phyloP scores from a whole-genome alignment of 2,113 vertebrate genomes.

The Boulengeromyrus knoepffleri region DNA sequence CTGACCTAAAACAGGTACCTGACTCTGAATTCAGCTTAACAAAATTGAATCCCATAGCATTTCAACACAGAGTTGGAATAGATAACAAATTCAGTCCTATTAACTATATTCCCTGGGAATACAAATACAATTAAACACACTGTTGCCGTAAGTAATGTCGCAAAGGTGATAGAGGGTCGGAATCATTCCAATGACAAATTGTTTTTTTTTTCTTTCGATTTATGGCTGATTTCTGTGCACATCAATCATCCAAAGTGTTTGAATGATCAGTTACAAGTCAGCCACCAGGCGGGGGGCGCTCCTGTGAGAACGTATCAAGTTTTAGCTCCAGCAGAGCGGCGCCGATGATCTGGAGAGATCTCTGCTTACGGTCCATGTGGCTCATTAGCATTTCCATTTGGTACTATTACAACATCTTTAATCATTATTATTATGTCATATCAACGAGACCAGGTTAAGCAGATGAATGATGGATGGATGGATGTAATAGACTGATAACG shows the following conservation, averaged over 20 bases:
- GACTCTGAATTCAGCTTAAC: not conserved
- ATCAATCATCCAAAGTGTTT: not conserved
- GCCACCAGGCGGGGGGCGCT: not conserved
- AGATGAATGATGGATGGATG: not conserved
- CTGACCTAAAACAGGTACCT: not conserved
- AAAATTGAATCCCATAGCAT: not conserved
- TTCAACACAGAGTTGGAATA: not conserved
- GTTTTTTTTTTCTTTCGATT: not conserved
- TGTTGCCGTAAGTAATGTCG: not conserved
- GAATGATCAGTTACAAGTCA: not conserved
- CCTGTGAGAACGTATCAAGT: not conserved
- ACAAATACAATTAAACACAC: not conserved
- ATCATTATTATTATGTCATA: not conserved
- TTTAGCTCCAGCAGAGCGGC: not conserved
- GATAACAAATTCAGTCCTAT: not conserved
- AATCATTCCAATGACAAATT: not conserved
- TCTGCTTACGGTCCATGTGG: not conserved
- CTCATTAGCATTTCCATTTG: not conserved
- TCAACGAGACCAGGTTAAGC: not conserved
- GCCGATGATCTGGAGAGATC: not conserved
- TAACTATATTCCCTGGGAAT: not conserved
- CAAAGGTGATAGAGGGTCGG: not conserved
- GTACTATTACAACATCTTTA: not conserved
- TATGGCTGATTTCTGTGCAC: not conserved
- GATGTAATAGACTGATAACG: not conserved